phyloP scores from a whole-genome alignment of 1,140 invertebrate species.

The Akabosia matsudoensis region DNA sequence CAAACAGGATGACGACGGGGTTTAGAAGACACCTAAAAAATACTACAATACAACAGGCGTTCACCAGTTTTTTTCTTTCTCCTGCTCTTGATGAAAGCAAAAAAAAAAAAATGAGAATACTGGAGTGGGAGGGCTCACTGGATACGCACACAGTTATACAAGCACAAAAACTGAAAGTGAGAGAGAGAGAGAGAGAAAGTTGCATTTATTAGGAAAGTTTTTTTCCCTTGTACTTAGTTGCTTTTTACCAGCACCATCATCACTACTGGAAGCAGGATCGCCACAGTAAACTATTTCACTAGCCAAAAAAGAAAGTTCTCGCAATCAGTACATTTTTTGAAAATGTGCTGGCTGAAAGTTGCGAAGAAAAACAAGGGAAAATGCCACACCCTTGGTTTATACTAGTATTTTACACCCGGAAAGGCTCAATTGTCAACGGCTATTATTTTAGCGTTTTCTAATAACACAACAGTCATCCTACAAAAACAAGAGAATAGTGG shows the following conservation, averaged over 20 bases:
- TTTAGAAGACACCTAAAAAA: neutral
- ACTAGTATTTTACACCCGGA: too few species aligned
- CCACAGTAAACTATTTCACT: too few species aligned
- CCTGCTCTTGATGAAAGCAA: neutral
- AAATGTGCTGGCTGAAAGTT: too few species aligned
- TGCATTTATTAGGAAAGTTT: constrained; percentile 18
- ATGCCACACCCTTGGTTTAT: neutral
- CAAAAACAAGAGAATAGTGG: too few species aligned
- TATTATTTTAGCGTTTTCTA: too few species aligned
- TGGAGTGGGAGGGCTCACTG: neutral
- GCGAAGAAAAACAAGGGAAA: neutral
- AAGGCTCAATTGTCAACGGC: too few species aligned
- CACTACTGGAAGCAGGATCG: neutral
- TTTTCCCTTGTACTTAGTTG: neutral
- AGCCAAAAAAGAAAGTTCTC: too few species aligned
- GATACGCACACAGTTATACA: neutral
- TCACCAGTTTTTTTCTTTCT: neutral
- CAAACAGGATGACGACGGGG: neutral
- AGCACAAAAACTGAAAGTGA: neutral
- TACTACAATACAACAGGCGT: neutral
- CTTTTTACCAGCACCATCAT: neutral
- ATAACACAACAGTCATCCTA: too few species aligned
- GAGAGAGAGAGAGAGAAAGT: neutral
- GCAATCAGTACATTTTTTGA: too few species aligned
- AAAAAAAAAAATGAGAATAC: neutral